Evolutionary conservation across 2,797 vertebrate genomes (phyloP).

Genomic region (Lithobates sylvaticus): DNA sequence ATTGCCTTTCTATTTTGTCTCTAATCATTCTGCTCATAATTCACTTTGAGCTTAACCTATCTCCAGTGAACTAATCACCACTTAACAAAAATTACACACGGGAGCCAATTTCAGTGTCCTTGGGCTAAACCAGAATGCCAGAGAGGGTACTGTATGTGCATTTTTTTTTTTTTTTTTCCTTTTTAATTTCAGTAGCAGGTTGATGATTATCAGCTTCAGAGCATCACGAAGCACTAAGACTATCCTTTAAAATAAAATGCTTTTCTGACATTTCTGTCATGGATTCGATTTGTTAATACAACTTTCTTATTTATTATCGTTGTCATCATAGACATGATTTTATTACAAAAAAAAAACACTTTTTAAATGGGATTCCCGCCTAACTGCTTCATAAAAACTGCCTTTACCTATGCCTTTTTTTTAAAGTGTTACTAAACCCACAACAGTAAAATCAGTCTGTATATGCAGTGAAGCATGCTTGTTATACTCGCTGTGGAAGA

Average conservation of each 20-base stretch:
- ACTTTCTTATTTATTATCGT: not conserved
- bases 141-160: slow-evolving; percentile 5
- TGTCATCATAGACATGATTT: not conserved
- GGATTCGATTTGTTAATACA: not conserved
- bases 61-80: slow-evolving; percentile 60
- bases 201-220: slow-evolving; percentile 25
- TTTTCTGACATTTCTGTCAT: not conserved
- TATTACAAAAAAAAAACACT: no score
- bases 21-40: slow-evolving; percentile 60
- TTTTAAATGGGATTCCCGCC: no score
- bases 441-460: no score
- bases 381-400: no score
- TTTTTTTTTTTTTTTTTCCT: not conserved
- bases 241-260: slow-evolving; percentile 2
- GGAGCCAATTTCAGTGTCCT: slow-evolving; percentile 56
- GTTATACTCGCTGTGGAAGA: no score
- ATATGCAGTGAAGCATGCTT: no score
- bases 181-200: not conserved
- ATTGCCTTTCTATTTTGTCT: slow-evolving; percentile 52
- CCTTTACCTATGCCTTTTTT: no score
- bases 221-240: slow-evolving; percentile 29
- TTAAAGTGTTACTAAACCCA: no score
- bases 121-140: slow-evolving; percentile 41
- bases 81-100: slow-evolving; percentile 59
- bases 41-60: slow-evolving; percentile 59